phyloP scores from a whole-genome alignment of 2,113 vertebrate genomes.

The Zeus faber region DNA sequence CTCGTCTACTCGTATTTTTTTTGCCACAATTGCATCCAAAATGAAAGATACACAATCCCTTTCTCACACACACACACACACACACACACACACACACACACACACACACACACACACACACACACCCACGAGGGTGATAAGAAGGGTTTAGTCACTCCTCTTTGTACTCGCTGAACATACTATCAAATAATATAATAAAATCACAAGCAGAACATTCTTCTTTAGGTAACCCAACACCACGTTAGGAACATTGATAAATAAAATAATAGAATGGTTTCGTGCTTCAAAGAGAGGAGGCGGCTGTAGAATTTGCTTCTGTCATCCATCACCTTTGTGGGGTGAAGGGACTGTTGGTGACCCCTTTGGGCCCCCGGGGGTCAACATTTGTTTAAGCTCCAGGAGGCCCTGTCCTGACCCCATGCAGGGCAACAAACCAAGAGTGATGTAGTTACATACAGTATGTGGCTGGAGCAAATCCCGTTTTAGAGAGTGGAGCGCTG shows the following conservation, averaged over 20 bases:
- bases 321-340: no score
- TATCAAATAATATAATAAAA: background rate
- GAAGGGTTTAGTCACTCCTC: background rate
- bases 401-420: background rate
- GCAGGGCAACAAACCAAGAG: background rate
- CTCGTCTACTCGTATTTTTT: background rate
- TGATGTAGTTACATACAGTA: no score
- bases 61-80: background rate
- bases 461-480: no score
- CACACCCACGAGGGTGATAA: conserved; percentile 5
- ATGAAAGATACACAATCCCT: no score
- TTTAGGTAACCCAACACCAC: background rate
- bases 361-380: background rate
- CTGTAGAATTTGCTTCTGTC: no score
- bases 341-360: background rate
- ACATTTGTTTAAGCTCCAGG: background rate
- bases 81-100: conserved; percentile 9
- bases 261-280: no score
- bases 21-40: background rate
- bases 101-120: conserved; percentile 6
- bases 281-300: no score
- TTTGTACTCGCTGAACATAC: background rate
- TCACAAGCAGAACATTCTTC: background rate
- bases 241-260: no score
- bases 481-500: no score